phyloP scores from a whole-genome alignment of 2,797 vertebrate genomes.

The Liasis olivaceus region DNA sequence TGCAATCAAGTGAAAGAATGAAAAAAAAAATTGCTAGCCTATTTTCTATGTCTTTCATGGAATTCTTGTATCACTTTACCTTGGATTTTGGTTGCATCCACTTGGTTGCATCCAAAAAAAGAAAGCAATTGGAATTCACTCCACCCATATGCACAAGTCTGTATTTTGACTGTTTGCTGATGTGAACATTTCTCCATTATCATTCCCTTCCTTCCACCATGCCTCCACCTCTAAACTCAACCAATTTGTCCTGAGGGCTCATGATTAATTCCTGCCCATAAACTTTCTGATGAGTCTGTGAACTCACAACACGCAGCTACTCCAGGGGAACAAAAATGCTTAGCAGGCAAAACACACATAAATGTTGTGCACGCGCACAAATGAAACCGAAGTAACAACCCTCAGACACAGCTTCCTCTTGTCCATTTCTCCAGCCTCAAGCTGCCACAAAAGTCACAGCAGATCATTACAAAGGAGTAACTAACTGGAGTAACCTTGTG shows the following conservation, averaged over 20 bases:
- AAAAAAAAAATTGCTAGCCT: not conserved
- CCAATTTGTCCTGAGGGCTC: conserved; percentile 43
- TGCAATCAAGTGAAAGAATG: no score
- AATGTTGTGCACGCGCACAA: not conserved
- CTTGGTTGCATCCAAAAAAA: not conserved
- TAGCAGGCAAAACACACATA: conserved; percentile 29
- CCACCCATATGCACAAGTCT: conserved; percentile 18
- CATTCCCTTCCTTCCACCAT: not conserved
- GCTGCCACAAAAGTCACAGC: not conserved
- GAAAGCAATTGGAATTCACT: not conserved
- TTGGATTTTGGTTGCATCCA: not conserved
- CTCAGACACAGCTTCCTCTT: not conserved
- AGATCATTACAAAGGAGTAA: no score
- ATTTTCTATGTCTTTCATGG: not conserved
- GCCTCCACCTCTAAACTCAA: not conserved
- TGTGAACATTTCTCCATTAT: not conserved
- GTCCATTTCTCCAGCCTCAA: conserved; percentile 16
- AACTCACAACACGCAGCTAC: conserved; percentile 25
- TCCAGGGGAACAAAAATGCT: conserved; percentile 38
- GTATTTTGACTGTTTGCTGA: conserved; percentile 22
- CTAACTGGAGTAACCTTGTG: no score
- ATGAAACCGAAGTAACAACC: not conserved
- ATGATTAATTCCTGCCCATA: conserved; percentile 51
- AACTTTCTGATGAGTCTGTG: conserved; percentile 18
- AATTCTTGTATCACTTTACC: not conserved